Evolutionary conservation across 35 echinoderm and acorn worm genomes (phyloP), one percentile per base, ranked within the genome.

Genomic region (Patiria miniata): DNA sequence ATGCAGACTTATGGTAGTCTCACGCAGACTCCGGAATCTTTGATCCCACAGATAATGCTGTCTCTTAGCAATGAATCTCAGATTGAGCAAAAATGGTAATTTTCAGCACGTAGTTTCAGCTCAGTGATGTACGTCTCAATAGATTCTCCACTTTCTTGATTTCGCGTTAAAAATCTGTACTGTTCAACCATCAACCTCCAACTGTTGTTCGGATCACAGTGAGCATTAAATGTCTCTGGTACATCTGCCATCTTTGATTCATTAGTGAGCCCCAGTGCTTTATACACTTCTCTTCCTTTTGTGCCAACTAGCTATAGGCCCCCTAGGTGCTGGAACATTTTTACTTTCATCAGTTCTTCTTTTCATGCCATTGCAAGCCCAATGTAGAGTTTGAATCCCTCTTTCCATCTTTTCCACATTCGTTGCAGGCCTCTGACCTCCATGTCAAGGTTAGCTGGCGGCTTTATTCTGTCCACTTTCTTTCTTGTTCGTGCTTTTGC

Each of bases 61-160:
- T 94, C 87, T 56, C 92, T 44, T n/a, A 90, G 29, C 36, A 90
- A 54, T 18, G 83, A 83, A 30, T 94, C 93, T 53, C 50, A 6
- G 6, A 94, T 33, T 21, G 84, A 38, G 18, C 53, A 22, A 86
- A 90, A 94, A 28, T 81, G 77, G 77, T 87, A 90, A 40, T 39
- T 50, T 21, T 88, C 56, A 5, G 78, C 87, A 17, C 79, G 55
- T 16, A 79, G 52, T 22, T 79, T 68, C 10, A 94, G 78, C 37
- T 86, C 83, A 22, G 61, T 68, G 21, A 68, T 0, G 26, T 68
- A 68, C 22, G 18, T 68, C 61, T 68, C 61, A 29, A 68, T 68
- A 22, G 61, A 68, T 23, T 85, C 83, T 40, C 56, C 57, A 22
- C 30, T 22, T 36, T 85, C 44, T 52, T 85, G 83, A 58, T 84